Percentiles rank a stretch among this genome's conserved stretches.
phyloP scores from a whole-genome alignment of 2,888 invertebrate species.

The Zygothrica quintamaculata region DNA sequence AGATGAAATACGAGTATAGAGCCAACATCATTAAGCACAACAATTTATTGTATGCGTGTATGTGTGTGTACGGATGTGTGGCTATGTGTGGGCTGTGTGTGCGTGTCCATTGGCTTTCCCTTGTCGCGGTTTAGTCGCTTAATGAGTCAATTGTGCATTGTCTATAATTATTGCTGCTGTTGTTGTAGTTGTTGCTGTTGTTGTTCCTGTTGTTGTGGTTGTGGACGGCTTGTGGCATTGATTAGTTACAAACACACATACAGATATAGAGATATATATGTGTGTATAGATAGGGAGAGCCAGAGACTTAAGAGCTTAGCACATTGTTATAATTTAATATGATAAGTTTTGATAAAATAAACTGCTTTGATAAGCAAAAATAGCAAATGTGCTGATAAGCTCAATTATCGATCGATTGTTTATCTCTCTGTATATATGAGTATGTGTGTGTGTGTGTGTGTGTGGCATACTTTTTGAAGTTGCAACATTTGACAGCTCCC shows the following conservation, averaged over 20 bases:
- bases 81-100: constrained; percentile 11
- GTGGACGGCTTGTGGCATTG: constrained; percentile 66
- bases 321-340: constrained; percentile 75
- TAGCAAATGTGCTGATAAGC: constrained; percentile 69
- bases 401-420: constrained; percentile 70
- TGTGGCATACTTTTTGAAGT: constrained; percentile 42
- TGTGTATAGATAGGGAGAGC: not conserved
- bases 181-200: no score
- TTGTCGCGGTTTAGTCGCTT: constrained; percentile 75
- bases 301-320: constrained; percentile 33
- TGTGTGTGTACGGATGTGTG: constrained; percentile 9
- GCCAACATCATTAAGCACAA: constrained; percentile 58
- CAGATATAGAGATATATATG: constrained; percentile 11
- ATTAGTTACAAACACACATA: constrained; percentile 54
- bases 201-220: constrained; percentile 35
- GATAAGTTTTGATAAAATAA: constrained; percentile 66
- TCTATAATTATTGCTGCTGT: constrained; percentile 40
- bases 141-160: constrained; percentile 78
- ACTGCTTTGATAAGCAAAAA: constrained; percentile 73
- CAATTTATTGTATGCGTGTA: constrained; percentile 25
- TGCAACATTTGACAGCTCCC: constrained; percentile 55
- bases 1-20: not conserved
- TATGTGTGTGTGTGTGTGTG: constrained; percentile 1
- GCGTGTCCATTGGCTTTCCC: constrained; percentile 45
- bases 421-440: not conserved